Conservation (phyloP, 1,140 invertebrate species). For the Oreohelix idahoensis region DNA sequence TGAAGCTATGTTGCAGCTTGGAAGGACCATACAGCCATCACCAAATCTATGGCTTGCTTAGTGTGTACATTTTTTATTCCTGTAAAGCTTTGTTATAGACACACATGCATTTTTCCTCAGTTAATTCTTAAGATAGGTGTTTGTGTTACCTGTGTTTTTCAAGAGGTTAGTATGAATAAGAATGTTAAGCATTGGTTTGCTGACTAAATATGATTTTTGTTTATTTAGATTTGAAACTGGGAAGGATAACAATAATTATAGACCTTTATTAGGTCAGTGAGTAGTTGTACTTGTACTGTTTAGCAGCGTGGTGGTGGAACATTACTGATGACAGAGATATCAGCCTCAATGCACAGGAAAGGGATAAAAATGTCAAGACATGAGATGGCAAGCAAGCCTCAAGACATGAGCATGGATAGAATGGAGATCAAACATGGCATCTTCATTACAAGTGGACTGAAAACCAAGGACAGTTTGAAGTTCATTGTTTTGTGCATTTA, state of each 20-base stretch:
- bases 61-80: neutral
- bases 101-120: neutral
- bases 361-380: neutral
- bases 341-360: neutral
- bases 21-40: neutral
- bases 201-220: too few species aligned
- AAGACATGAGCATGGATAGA: neutral
- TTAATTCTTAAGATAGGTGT: too few species aligned
- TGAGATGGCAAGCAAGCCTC: neutral
- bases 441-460: neutral
- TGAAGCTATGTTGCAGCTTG: neutral
- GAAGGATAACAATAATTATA: too few species aligned
- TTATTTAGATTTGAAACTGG: too few species aligned
- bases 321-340: neutral
- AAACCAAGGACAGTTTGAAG: too few species aligned
- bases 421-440: neutral
- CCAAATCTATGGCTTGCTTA: neutral
- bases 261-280: too few species aligned
- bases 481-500: too few species aligned
- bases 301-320: too few species aligned
- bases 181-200: too few species aligned
- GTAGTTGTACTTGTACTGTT: too few species aligned
- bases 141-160: too few species aligned
- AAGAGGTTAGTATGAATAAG: too few species aligned
- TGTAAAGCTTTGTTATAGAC: neutral